These are phyloP conservation scores for Sinonovacula constricta DNA, from an alignment of 1,140 invertebrate species.

Conservation along the genomic window DNA sequence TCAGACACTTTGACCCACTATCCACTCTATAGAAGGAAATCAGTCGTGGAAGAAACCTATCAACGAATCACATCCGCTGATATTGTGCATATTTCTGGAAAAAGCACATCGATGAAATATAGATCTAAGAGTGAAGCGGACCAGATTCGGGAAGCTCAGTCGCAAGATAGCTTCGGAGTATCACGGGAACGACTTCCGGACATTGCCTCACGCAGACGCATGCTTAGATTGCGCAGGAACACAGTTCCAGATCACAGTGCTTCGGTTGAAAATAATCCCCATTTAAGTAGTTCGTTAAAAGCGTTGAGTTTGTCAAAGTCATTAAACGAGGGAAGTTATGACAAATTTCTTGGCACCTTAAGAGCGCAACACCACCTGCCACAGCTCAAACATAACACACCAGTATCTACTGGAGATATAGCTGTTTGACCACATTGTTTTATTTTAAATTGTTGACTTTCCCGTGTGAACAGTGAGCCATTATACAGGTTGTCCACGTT, in stretches of 20 bases:
- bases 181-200: not conserved
- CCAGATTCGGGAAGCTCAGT: not conserved
- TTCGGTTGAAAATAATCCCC: too few species aligned
- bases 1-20: not conserved
- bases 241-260: not conserved
- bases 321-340: too few species aligned
- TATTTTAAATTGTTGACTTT: too few species aligned
- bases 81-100: not conserved
- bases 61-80: not conserved
- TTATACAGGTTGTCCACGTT: too few species aligned
- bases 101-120: not conserved
- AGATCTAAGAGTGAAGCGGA: not conserved
- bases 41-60: not conserved
- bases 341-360: too few species aligned
- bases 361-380: too few species aligned
- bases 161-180: not conserved
- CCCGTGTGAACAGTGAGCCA: too few species aligned
- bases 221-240: not conserved
- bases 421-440: too few species aligned
- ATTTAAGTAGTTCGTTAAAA: too few species aligned
- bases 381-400: too few species aligned
- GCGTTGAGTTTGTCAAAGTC: too few species aligned
- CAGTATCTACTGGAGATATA: too few species aligned
- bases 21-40: not conserved
- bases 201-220: not conserved